Evolutionary conservation across 2,113 vertebrate genomes (phyloP).

Genomic region (Ochotona princeps): DNA sequence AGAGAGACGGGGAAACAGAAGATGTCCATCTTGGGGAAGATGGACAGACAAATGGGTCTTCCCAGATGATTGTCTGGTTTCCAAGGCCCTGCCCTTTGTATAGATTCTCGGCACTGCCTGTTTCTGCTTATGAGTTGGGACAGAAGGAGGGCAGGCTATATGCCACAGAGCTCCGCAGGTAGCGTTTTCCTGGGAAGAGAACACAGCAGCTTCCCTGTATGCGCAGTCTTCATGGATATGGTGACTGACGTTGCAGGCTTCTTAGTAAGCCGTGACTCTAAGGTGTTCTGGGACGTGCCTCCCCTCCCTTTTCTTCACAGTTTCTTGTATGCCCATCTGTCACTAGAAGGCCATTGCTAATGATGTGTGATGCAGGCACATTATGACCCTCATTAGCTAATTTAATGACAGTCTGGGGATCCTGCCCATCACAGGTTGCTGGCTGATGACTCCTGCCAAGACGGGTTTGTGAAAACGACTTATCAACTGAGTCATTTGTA

Average conservation of each 20-base stretch:
- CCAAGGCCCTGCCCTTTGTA: not conserved
- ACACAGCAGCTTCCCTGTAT: not conserved
- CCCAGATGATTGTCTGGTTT: not conserved
- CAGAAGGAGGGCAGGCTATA: not conserved
- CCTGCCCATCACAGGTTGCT: conserved; percentile 43
- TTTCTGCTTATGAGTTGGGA: not conserved
- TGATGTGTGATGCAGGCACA: conserved; percentile 66
- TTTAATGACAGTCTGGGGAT: conserved; percentile 60
- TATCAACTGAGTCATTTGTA: not conserved
- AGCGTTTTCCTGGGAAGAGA: not conserved
- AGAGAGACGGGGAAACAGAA: too few species aligned
- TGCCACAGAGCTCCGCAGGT: not conserved
- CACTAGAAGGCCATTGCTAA: conserved; percentile 67
- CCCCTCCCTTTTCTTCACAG: not conserved
- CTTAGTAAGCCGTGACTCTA: not conserved
- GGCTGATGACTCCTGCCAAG: conserved; percentile 37
- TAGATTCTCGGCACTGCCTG: not conserved
- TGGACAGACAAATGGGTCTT: not conserved
- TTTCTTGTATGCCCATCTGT: conserved; percentile 56
- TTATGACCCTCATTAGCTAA: conserved; percentile 68
- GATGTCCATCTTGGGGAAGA: not conserved
- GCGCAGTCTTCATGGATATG: not conserved
- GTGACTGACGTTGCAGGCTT: not conserved
- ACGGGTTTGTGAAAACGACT: not conserved
- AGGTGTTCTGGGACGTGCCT: not conserved